These are phyloP conservation scores for Forbesichthys agassizii DNA, from an alignment of 2,113 vertebrate genomes.

Conservation along the genomic window DNA sequence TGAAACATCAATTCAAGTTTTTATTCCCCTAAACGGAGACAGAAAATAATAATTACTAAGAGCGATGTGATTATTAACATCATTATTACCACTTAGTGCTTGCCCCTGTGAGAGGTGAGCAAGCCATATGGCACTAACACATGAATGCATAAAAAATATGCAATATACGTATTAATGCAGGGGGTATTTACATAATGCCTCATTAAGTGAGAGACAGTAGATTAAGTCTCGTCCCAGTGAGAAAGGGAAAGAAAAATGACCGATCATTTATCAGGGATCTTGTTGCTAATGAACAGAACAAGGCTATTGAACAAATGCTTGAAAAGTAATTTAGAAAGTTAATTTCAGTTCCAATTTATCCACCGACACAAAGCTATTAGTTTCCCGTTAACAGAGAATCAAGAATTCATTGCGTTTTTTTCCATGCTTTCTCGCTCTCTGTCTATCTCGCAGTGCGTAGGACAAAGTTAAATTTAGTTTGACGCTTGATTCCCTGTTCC, in stretches of 20 bases:
- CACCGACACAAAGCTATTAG: conserved; percentile 38
- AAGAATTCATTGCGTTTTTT: conserved; percentile 22
- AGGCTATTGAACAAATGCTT: conserved; percentile 45
- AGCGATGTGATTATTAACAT: conserved; percentile 12
- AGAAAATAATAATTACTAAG: conserved; percentile 9
- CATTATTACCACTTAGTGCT: conserved; percentile 20
- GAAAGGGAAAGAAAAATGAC: conserved; percentile 4
- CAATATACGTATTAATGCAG: conserved; percentile 10
- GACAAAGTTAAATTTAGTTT: conserved; percentile 13
- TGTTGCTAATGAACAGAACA: conserved; percentile 45
- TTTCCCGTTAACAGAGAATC: conserved; percentile 33
- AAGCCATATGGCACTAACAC: conserved; percentile 20
- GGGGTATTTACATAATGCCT: conserved; percentile 18
- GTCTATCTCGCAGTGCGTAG: not conserved
- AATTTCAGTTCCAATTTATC: conserved; percentile 46
- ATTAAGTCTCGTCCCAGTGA: conserved; percentile 3
- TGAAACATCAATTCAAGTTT: not conserved
- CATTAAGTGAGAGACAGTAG: conserved; percentile 6
- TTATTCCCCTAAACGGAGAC: not conserved
- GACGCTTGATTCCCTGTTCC: not conserved
- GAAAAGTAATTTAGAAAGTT: conserved; percentile 47
- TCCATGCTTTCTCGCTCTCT: not conserved
- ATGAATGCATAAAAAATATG: conserved; percentile 25
- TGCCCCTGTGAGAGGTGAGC: not conserved
- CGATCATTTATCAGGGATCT: conserved; percentile 34